Evolutionary conservation across 2,797 vertebrate species (phyloP).

Genomic region (Fundulus diaphanus): DNA sequence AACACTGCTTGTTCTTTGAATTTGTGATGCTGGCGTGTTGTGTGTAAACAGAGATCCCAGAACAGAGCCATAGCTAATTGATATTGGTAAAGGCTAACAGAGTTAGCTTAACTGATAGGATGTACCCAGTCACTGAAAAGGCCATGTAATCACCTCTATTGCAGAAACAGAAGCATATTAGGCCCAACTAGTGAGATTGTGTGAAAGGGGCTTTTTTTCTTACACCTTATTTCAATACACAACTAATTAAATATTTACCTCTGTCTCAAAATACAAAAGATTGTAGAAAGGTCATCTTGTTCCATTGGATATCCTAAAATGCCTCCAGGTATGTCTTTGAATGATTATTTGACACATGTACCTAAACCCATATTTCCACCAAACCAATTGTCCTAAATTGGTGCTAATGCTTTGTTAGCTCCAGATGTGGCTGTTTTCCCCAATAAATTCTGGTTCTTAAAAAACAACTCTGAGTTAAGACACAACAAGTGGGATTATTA

Average conservation of each 20-base stretch:
- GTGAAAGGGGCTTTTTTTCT: too few relatives aligned
- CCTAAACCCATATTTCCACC: background rate
- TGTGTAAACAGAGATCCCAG: background rate
- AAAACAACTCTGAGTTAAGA: background rate
- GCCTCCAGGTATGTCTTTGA: background rate
- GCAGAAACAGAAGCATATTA: too few relatives aligned
- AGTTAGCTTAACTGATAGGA: too few relatives aligned
- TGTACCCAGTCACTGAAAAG: too few relatives aligned
- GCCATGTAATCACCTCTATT: too few relatives aligned
- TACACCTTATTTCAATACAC: too few relatives aligned
- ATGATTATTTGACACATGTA: background rate
- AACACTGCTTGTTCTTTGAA: background rate
- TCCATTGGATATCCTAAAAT: background rate
- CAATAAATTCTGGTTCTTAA: background rate
- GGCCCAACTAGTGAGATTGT: too few relatives aligned
- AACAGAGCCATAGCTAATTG: background rate
- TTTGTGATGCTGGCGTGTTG: too few relatives aligned
- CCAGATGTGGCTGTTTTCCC: background rate
- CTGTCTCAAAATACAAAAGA: background rate
- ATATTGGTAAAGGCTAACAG: background rate
- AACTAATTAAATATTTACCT: background rate
- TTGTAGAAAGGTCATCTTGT: background rate
- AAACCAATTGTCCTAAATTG: background rate
- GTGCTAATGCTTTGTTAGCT: background rate
- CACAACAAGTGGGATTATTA: background rate